Evolutionary conservation across 2,113 vertebrate species (phyloP).

Genomic region (Tinamus guttatus): DNA sequence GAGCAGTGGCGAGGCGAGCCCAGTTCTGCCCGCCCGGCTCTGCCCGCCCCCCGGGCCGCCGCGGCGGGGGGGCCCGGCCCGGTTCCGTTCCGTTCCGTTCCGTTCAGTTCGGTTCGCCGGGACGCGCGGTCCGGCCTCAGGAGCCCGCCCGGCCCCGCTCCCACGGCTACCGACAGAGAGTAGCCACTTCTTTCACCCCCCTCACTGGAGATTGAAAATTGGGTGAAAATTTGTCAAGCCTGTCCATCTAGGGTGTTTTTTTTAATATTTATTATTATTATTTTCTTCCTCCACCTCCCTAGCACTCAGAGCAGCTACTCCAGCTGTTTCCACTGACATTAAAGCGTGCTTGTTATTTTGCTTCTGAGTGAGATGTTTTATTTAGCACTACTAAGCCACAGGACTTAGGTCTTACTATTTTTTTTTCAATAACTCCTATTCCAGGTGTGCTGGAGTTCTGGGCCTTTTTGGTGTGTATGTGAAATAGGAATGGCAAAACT

Average conservation of each 20-base stretch:
- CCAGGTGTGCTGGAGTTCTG: not conserved
- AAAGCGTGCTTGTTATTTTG: not conserved
- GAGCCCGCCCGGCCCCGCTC: not conserved
- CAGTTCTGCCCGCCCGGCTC: slow-evolving; percentile 35
- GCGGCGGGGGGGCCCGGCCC: not conserved
- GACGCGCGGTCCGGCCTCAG: too few species aligned
- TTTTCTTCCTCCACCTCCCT: not conserved
- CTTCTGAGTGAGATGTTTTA: not conserved
- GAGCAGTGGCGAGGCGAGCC: slow-evolving; percentile 62
- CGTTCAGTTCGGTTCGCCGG: too few species aligned
- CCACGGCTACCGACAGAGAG: not conserved
- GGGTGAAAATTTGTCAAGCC: not conserved
- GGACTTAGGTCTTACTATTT: not conserved
- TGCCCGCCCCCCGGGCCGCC: not conserved
- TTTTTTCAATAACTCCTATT: not conserved
- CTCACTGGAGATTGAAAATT: fast-evolving
- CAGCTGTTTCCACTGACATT: not conserved
- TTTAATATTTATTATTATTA: too few species aligned
- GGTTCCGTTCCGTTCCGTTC: too few species aligned
- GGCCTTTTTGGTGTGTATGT: not conserved
- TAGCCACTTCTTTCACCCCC: not conserved
- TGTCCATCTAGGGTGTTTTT: not conserved
- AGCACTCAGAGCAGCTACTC: not conserved
- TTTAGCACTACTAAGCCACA: not conserved
- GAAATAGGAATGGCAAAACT: not conserved